A percentile compares a stretch with the other conserved stretches of the same genome.
phyloP scores from a whole-genome alignment of 2,888 invertebrate genomes.

The Nesidiocoris tenuis region DNA sequence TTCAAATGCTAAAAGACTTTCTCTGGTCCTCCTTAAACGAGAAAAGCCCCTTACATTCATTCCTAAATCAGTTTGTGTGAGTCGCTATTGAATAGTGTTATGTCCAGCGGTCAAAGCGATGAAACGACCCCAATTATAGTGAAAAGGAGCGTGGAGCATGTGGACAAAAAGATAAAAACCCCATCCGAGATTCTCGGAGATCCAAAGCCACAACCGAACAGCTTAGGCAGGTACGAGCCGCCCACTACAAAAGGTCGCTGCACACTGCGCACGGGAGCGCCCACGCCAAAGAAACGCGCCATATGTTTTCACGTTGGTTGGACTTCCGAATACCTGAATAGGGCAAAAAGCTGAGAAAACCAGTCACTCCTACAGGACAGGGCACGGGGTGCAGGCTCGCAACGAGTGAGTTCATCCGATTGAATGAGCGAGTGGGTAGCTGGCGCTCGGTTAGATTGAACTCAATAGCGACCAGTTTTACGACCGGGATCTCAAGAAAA shows the following conservation, averaged over 20 bases:
- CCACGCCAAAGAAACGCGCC: conserved; percentile 22
- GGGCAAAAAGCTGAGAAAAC: conserved; percentile 8
- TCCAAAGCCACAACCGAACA: too few species aligned
- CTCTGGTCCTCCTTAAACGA: too few species aligned
- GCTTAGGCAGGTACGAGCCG: background rate
- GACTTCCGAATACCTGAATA: conserved; percentile 20
- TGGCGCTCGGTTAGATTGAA: conserved; percentile 1
- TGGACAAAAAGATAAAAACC: too few species aligned
- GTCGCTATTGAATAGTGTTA: too few species aligned
- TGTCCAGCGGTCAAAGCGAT: too few species aligned
- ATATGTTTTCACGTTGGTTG: conserved; percentile 8
- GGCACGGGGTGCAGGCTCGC: too few species aligned
- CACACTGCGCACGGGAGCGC: conserved; percentile 11
- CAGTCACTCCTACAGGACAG: conserved; percentile 13
- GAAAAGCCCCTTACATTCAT: too few species aligned
- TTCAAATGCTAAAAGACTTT: too few species aligned
- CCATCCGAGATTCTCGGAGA: too few species aligned
- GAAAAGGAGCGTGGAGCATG: too few species aligned
- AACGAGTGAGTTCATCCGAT: background rate
- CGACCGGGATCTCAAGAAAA: conserved; percentile 2
- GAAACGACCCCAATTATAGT: too few species aligned
- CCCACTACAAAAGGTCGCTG: conserved; percentile 19
- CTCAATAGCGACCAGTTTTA: conserved; percentile 11
- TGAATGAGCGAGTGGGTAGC: conserved; percentile 4
- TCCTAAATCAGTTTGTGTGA: too few species aligned